phyloP scores from a whole-genome alignment of 2,113 vertebrate genomes.

The Bungarus multicinctus region DNA sequence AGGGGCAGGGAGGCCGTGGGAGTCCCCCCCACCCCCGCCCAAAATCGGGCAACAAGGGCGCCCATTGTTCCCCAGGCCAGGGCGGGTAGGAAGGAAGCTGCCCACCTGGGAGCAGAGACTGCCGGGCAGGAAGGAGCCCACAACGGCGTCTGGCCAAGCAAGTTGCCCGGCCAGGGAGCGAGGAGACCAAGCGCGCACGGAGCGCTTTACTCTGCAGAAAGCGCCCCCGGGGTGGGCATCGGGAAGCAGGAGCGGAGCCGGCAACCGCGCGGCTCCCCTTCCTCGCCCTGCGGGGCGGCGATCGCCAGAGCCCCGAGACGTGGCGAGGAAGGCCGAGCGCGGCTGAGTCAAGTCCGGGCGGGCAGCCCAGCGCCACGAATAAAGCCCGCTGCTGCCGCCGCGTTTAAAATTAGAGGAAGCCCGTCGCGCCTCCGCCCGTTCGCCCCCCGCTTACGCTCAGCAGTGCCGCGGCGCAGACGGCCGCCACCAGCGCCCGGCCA shows the following conservation, averaged over 20 bases:
- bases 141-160: too few relatives aligned
- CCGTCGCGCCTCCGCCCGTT: too few relatives aligned
- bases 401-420: background rate
- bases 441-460: background rate
- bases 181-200: background rate
- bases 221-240: too few relatives aligned
- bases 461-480: background rate
- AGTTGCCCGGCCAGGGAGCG: background rate
- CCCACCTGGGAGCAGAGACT: background rate
- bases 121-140: too few relatives aligned
- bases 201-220: too few relatives aligned
- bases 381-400: too few relatives aligned
- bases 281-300: too few relatives aligned
- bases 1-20: background rate
- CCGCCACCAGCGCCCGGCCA: background rate
- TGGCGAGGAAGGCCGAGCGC: background rate
- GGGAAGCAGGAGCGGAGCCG: too few relatives aligned
- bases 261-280: too few relatives aligned
- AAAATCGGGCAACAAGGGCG: background rate
- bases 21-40: background rate
- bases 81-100: background rate
- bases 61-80: slow-evolving; percentile 9
- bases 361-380: background rate
- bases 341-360: background rate
- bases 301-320: background rate